A percentile compares a stretch with the other conserved stretches of the same genome.
phyloP scores from a whole-genome alignment of 2,797 vertebrate species.

The Sebastes vulpes region DNA sequence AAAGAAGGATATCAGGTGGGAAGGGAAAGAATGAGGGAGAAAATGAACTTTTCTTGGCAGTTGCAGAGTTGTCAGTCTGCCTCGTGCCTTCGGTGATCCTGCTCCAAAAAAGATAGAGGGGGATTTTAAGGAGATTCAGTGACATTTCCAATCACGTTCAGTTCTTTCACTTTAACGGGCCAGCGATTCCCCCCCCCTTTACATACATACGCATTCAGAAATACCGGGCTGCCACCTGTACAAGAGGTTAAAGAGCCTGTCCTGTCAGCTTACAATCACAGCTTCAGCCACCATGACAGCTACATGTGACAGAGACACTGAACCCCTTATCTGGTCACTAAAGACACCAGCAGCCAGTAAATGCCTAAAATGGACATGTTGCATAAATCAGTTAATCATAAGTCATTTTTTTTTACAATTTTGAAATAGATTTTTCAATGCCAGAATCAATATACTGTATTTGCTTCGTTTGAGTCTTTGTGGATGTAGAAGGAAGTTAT shows the following conservation, averaged over 20 bases:
- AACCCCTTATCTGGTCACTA: neutral
- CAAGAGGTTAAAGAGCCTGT: slow-evolving; percentile 37
- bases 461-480: too few species aligned
- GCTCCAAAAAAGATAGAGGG: neutral
- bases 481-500: too few species aligned
- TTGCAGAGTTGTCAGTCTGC: slow-evolving; percentile 16
- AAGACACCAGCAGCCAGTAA: neutral
- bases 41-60: slow-evolving; percentile 41
- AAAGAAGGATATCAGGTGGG: slow-evolving; percentile 11
- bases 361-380: neutral
- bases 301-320: slow-evolving; percentile 9
- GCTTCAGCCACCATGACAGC: slow-evolving; percentile 8
- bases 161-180: slow-evolving; percentile 26
- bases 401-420: too few species aligned
- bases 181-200: neutral
- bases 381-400: neutral
- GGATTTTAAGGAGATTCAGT: slow-evolving; percentile 39
- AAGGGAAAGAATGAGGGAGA: slow-evolving; percentile 3
- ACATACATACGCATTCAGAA: slow-evolving; percentile 9
- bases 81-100: slow-evolving; percentile 22
- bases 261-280: slow-evolving; percentile 29
- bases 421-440: rapidly evolving
- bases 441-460: too few species aligned
- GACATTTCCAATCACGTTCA: slow-evolving; percentile 64
- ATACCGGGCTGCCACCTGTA: slow-evolving; percentile 23